Conservation (phyloP, 2,113 vertebrate genomes). For the Coturnix japonica region DNA sequence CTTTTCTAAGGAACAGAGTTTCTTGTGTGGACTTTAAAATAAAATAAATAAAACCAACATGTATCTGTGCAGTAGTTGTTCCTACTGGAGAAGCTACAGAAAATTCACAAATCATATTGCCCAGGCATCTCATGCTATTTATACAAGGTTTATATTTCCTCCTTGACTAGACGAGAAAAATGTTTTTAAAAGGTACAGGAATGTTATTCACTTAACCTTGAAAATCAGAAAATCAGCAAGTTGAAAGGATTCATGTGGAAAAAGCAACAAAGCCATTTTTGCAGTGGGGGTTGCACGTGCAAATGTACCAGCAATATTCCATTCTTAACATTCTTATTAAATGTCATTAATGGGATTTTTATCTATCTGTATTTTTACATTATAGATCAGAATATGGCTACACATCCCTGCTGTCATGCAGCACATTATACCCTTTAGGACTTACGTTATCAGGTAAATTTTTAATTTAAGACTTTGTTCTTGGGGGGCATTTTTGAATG, state of each 20-base stretch:
- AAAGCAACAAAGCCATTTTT: neutral
- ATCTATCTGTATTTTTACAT: conserved; percentile 61
- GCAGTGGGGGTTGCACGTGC: neutral
- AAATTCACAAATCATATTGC: neutral
- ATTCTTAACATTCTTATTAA: neutral
- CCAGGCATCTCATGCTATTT: neutral
- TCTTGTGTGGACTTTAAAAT: neutral
- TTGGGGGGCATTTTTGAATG: neutral
- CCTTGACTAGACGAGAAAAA: neutral
- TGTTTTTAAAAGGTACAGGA: neutral
- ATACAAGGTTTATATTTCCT: neutral
- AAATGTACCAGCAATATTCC: neutral
- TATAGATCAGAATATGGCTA: conserved; percentile 98
- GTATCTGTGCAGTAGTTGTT: neutral
- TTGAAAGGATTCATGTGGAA: neutral
- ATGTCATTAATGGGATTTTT: conserved; percentile 32
- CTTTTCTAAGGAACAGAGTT: neutral
- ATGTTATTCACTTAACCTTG: neutral
- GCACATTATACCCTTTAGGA: conserved; percentile 99
- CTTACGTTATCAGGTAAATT: conserved; percentile 95
- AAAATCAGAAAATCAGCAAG: neutral
- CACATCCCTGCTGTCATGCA: conserved; percentile 99
- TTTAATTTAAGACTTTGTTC: conserved; percentile 11
- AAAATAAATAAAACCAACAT: neutral
- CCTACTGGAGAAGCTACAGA: neutral